Percentiles rank a stretch among this genome's conserved stretches.
These are phyloP conservation scores for Ascidia mentula DNA, from an alignment of 23 tunicate species.

Conservation along the genomic window DNA sequence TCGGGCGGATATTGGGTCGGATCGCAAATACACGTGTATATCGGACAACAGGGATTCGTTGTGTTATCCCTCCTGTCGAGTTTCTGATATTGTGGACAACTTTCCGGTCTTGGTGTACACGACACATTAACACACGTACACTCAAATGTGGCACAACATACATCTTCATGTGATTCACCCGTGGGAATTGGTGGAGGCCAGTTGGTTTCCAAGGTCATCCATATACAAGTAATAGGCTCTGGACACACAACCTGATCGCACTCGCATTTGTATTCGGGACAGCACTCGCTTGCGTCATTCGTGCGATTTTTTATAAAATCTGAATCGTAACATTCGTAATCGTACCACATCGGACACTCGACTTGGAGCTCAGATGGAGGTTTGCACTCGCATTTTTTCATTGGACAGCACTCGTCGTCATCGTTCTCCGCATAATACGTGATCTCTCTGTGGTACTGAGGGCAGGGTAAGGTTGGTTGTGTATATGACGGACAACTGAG, in stretches of 20 bases:
- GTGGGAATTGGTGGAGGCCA: background rate
- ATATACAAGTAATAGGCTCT: slow-evolving; percentile 15
- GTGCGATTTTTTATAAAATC: slow-evolving; percentile 10
- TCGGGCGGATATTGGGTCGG: slow-evolving; percentile 5
- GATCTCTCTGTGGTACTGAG: slow-evolving; percentile 7
- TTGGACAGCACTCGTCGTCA: slow-evolving; percentile 42
- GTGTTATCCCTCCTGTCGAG: slow-evolving; percentile 1
- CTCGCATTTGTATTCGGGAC: slow-evolving; percentile 36
- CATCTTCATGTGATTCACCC: slow-evolving; percentile 25
- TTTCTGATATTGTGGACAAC: slow-evolving; percentile 33
- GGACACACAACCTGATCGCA: slow-evolving; percentile 32
- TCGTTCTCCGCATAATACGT: slow-evolving; percentile 18
- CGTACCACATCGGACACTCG: slow-evolving; percentile 35
- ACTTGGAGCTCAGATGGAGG: slow-evolving; percentile 2
- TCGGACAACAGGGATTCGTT: slow-evolving; percentile 37
- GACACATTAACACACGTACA: slow-evolving; percentile 31
- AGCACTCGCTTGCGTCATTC: slow-evolving; percentile 13
- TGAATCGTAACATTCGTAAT: background rate
- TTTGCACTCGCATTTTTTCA: slow-evolving; percentile 32
- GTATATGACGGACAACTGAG: background rate
- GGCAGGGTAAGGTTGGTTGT: slow-evolving; percentile 4
- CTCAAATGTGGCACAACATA: slow-evolving; percentile 30
- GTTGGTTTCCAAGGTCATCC: slow-evolving; percentile 1
- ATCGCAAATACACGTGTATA: slow-evolving; percentile 37
- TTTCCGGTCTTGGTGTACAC: slow-evolving; percentile 15